A percentile compares a stretch with the other conserved stretches of the same genome.
Conservation (phyloP, 2,888 invertebrate species). For the Auanema sp. region DNA sequence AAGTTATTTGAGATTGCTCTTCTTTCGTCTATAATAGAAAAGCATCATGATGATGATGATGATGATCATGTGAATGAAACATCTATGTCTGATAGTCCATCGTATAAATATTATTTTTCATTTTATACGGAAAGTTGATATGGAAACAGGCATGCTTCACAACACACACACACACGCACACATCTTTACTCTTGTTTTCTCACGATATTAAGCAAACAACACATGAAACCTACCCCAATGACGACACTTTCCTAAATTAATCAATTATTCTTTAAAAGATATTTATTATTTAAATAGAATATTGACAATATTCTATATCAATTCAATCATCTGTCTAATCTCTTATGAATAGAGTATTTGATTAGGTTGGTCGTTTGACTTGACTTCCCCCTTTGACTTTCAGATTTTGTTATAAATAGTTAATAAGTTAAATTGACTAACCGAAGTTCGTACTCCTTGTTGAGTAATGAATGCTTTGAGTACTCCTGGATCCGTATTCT, state of each 20-base stretch:
- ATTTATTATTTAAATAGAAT: background rate
- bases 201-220: background rate
- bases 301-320: conserved; percentile 29
- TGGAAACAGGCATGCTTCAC: conserved; percentile 7
- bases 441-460: conserved; percentile 78
- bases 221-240: too few relatives aligned
- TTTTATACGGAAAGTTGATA: background rate
- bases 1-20: conserved; percentile 98
- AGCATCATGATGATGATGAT: too few relatives aligned
- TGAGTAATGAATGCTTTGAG: conserved; percentile 99
- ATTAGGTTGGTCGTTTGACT: background rate
- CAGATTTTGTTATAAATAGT: conserved; percentile 1
- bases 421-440: conserved; percentile 27
- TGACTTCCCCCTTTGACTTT: background rate
- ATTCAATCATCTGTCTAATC: conserved; percentile 33
- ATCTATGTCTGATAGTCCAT: too few relatives aligned
- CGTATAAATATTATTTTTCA: too few relatives aligned
- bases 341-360: background rate
- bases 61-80: too few relatives aligned
- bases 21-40: conserved; percentile 81
- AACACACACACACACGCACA: conserved; percentile 8
- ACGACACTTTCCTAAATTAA: conserved; percentile 2
- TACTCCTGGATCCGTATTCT: conserved; percentile 98
- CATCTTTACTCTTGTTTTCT: background rate
- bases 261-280: conserved; percentile 1